These are phyloP conservation scores for Elymnias hypermnestra DNA, from an alignment of 1,140 invertebrate genomes.

Conservation along the genomic window DNA sequence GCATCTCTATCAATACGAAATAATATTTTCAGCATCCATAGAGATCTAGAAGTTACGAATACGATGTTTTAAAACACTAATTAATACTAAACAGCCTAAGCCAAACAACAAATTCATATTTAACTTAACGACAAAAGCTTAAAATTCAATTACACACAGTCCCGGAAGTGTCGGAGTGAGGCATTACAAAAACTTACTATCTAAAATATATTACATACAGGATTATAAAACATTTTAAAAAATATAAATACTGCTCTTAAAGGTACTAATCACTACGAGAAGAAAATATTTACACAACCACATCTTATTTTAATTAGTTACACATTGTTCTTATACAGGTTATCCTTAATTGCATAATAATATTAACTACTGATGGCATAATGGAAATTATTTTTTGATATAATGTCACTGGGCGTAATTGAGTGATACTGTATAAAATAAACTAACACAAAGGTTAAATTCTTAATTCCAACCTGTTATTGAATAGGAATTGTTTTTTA, in stretches of 20 bases:
- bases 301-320: conserved; percentile 14
- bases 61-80: background rate
- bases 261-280: conserved; percentile 32
- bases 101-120: conserved; percentile 24
- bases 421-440: too few species aligned
- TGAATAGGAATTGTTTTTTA: too few species aligned
- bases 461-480: too few species aligned
- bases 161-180: conserved; percentile 2
- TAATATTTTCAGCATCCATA: background rate
- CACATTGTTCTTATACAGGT: background rate
- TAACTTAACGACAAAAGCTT: conserved; percentile 25
- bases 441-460: too few species aligned
- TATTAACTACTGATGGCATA: too few species aligned
- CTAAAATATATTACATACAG: conserved; percentile 25
- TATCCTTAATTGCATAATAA: too few species aligned
- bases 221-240: conserved; percentile 44
- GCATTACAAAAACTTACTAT: conserved; percentile 20
- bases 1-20: too few species aligned
- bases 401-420: too few species aligned
- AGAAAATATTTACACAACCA: conserved; percentile 59
- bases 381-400: too few species aligned
- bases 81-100: background rate
- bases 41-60: background rate
- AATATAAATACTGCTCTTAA: conserved; percentile 54
- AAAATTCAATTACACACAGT: background rate